These are phyloP conservation scores for Saiga tatarica DNA, from an alignment of 2,113 vertebrate species.

Conservation along the genomic window DNA sequence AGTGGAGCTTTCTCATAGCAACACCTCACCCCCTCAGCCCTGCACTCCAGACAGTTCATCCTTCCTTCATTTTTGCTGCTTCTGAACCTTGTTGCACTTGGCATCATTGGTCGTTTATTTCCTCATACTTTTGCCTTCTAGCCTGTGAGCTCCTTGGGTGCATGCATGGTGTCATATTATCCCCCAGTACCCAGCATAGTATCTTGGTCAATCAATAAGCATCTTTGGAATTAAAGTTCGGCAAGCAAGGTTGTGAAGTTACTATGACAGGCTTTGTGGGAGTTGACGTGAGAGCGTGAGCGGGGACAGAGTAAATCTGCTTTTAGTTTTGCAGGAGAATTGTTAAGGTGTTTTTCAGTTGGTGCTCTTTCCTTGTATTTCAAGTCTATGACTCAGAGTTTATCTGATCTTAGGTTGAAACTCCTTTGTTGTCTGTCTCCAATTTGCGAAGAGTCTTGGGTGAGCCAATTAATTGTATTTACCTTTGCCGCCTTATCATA, in stretches of 20 bases:
- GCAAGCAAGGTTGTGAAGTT: background rate
- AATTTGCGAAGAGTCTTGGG: background rate
- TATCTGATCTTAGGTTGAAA: background rate
- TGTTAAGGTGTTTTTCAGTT: background rate
- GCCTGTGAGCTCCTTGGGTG: background rate
- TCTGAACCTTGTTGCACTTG: background rate
- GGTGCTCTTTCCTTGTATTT: background rate
- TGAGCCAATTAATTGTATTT: background rate
- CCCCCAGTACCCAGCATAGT: background rate
- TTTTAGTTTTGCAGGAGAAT: background rate
- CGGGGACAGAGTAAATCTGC: background rate
- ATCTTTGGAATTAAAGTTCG: background rate
- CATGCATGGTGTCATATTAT: background rate
- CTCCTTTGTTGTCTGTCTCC: background rate
- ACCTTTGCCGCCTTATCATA: background rate
- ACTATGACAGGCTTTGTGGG: background rate
- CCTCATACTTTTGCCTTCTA: background rate
- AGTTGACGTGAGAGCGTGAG: rapidly evolving
- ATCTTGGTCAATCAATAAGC: background rate
- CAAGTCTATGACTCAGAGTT: background rate
- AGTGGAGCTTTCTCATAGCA: background rate
- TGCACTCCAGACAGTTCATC: rapidly evolving
- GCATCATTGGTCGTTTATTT: background rate
- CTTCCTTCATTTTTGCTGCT: background rate
- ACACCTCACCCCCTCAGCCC: rapidly evolving